These are phyloP conservation scores for Drosophila truncata DNA, from an alignment of 1,140 invertebrate genomes.

Conservation along the genomic window DNA sequence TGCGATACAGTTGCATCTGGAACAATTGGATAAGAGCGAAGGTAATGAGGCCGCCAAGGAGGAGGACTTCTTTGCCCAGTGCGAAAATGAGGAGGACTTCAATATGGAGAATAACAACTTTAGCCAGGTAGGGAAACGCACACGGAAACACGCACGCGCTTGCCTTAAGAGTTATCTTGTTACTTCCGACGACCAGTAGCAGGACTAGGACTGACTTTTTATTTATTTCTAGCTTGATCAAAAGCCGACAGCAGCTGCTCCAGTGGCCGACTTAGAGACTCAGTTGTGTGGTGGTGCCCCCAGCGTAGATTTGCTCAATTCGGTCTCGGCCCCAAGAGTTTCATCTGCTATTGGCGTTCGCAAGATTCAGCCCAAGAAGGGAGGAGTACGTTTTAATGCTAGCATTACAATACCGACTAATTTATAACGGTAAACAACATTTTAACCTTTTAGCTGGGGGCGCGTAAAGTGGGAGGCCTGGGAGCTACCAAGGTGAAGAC, in stretches of 20 bases:
- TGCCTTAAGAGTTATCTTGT: constrained; percentile 15
- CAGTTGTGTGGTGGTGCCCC: constrained; percentile 71
- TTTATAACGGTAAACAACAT: background rate
- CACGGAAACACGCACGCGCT: constrained; percentile 29
- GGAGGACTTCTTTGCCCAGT: constrained; percentile 94
- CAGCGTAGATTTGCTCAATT: constrained; percentile 85
- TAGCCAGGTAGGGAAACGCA: constrained; percentile 39
- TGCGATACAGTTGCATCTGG: constrained; percentile 88
- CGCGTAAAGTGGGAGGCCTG: constrained; percentile 93
- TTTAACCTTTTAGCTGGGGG: constrained; percentile 87
- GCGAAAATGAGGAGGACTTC: constrained; percentile 85
- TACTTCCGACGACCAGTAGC: background rate
- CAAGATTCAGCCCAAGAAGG: constrained; percentile 88
- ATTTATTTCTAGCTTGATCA: constrained; percentile 54
- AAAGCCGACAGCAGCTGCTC: constrained; percentile 42
- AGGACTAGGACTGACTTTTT: background rate
- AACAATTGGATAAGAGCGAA: constrained; percentile 86
- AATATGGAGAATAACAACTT: constrained; percentile 70
- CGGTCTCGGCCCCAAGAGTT: constrained; percentile 52
- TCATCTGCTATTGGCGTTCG: constrained; percentile 88
- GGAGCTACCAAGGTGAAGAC: constrained; percentile 98
- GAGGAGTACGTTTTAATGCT: constrained; percentile 86
- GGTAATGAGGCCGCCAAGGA: constrained; percentile 86
- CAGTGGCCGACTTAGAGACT: constrained; percentile 36
- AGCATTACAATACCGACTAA: background rate